A percentile compares a stretch with the other conserved stretches of the same genome.
Evolutionary conservation across 2,888 invertebrate genomes (phyloP).

Genomic region (Melanostoma mellinum): DNA sequence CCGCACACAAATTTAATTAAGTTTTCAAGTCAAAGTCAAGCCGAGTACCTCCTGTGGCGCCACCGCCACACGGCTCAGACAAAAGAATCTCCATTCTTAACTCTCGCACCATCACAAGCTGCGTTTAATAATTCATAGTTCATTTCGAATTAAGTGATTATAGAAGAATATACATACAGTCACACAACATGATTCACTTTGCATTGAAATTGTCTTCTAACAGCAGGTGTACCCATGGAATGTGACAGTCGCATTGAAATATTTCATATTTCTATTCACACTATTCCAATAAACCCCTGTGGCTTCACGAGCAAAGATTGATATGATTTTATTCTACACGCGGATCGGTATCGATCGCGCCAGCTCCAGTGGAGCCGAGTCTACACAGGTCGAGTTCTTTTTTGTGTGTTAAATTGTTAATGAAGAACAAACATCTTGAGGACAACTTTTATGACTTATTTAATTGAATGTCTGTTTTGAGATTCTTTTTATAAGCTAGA

Average conservation of each 20-base stretch:
- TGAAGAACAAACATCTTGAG: constrained; percentile 7
- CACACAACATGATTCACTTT: constrained; percentile 9
- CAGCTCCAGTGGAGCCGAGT: constrained; percentile 30
- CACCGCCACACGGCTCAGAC: constrained; percentile 43
- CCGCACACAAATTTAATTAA: constrained; percentile 58
- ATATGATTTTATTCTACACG: constrained; percentile 52
- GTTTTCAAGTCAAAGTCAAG: constrained; percentile 54
- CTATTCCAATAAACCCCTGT: constrained; percentile 23
- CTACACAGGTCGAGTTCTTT: constrained; percentile 37
- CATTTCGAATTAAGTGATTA: constrained; percentile 63
- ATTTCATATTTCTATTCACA: constrained; percentile 58
- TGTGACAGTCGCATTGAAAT: constrained; percentile 45
- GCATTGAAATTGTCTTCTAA: constrained; percentile 27
- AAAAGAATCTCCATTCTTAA: constrained; percentile 36
- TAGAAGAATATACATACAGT: background rate
- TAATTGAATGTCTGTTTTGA: constrained; percentile 31
- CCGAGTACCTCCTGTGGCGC: constrained; percentile 50
- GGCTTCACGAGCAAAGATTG: constrained; percentile 22
- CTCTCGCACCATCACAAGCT: constrained; percentile 6
- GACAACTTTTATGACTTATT: constrained; percentile 31
- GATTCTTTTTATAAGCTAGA: background rate
- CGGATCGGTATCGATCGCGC: constrained; percentile 59
- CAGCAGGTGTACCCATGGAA: constrained; percentile 51
- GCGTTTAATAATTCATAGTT: constrained; percentile 63
- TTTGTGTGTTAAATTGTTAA: background rate